phyloP scores from a whole-genome alignment of 2,888 invertebrate species.

The Allolobophora icterica region DNA sequence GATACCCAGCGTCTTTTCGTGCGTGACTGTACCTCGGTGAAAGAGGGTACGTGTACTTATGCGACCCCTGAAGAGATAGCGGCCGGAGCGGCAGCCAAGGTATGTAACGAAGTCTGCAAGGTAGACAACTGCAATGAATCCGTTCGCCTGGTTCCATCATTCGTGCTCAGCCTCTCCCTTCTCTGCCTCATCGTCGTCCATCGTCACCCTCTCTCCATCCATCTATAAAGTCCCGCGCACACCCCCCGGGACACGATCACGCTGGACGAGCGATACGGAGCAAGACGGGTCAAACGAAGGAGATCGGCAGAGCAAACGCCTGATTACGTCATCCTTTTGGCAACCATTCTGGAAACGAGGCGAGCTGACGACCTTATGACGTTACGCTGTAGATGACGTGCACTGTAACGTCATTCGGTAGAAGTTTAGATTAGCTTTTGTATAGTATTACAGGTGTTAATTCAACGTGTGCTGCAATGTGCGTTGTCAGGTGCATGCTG shows the following conservation, averaged over 20 bases:
- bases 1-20: not conserved
- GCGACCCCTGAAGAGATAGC: not conserved
- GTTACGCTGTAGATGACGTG: not conserved
- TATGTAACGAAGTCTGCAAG: constrained; percentile 24
- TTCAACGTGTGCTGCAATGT: too few relatives aligned
- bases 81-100: not conserved
- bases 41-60: too few relatives aligned
- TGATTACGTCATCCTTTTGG: not conserved
- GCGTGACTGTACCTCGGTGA: not conserved
- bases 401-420: not conserved
- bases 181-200: not conserved
- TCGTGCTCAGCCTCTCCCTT: not conserved
- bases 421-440: not conserved
- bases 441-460: not conserved
- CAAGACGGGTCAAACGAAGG: not conserved
- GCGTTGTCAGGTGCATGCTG: not conserved
- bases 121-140: not conserved
- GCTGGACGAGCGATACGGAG: not conserved
- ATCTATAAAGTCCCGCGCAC: not conserved
- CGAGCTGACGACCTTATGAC: not conserved
- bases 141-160: not conserved
- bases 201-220: not conserved
- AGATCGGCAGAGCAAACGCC: not conserved
- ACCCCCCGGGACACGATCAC: not conserved
- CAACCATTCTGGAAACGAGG: not conserved